Conservation (phyloP, 2,113 vertebrate species). For the Caracal caracal region DNA sequence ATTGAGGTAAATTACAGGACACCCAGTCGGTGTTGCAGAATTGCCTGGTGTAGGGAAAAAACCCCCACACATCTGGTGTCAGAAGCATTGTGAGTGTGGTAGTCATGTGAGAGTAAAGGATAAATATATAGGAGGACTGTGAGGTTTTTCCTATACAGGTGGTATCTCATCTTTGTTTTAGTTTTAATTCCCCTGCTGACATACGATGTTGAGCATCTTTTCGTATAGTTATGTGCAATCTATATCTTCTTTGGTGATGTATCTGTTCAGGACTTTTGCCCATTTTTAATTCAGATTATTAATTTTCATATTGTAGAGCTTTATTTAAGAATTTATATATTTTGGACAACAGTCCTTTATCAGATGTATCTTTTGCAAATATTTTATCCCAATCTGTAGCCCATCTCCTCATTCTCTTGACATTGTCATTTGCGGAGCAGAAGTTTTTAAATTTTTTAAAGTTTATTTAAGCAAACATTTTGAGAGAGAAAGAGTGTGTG, state of each 20-base stretch:
- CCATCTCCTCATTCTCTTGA: background rate
- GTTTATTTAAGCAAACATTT: too few relatives aligned
- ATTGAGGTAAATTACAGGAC: background rate
- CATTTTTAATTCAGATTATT: background rate
- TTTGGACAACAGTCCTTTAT: background rate
- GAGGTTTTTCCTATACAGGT: background rate
- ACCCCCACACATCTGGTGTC: background rate
- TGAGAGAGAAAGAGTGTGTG: too few relatives aligned
- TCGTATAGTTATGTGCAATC: background rate
- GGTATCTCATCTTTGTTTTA: background rate
- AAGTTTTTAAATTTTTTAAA: background rate
- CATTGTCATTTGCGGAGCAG: background rate
- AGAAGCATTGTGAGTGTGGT: background rate
- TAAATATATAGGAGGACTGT: background rate
- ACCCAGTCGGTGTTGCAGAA: background rate
- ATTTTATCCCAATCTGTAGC: background rate
- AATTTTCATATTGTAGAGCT: background rate
- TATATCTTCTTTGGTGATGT: background rate
- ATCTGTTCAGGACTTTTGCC: background rate
- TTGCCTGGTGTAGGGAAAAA: background rate
- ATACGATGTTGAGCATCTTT: background rate
- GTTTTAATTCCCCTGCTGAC: background rate
- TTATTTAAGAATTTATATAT: background rate
- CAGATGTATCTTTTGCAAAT: constrained; percentile 1
- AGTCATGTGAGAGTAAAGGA: background rate